These are phyloP conservation scores for Virgularia gustaviana DNA, from an alignment of 92 coral and sea anemone genomes.

Conservation along the genomic window DNA sequence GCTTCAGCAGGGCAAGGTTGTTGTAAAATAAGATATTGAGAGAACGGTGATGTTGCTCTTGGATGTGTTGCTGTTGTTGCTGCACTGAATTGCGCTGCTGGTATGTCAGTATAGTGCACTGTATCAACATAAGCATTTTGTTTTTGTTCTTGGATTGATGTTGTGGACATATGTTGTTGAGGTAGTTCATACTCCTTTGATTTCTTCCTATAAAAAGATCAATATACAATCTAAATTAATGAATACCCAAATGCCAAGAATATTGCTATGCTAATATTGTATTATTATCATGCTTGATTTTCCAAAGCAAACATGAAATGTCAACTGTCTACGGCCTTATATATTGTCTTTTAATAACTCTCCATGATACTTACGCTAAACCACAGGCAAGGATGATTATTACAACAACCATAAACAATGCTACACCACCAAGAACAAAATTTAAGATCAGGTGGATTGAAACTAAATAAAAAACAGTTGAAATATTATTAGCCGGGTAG, in stretches of 20 bases:
- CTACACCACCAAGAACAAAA: slow-evolving; percentile 36
- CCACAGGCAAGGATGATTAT: slow-evolving; percentile 30
- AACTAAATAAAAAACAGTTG: background rate
- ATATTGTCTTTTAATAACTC: too few species aligned
- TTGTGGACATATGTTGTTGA: background rate
- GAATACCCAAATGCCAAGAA: too few species aligned
- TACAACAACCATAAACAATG: slow-evolving; percentile 28
- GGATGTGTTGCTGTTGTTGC: background rate
- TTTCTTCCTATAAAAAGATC: background rate
- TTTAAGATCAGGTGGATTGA: slow-evolving; percentile 30
- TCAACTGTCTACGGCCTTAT: too few species aligned
- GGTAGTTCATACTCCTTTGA: background rate
- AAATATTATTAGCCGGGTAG: background rate
- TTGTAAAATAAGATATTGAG: too few species aligned
- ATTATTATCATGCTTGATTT: too few species aligned
- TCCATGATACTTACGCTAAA: slow-evolving; percentile 26
- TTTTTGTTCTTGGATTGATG: background rate
- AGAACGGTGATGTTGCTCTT: too few species aligned
- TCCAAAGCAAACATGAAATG: too few species aligned
- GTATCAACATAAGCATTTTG: background rate
- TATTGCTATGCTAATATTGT: too few species aligned
- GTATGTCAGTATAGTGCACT: background rate
- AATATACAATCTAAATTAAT: too few species aligned
- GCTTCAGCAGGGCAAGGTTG: background rate
- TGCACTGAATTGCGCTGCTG: background rate